phyloP scores from a whole-genome alignment of 2,797 vertebrate genomes.

The Gorsachius magnificus region DNA sequence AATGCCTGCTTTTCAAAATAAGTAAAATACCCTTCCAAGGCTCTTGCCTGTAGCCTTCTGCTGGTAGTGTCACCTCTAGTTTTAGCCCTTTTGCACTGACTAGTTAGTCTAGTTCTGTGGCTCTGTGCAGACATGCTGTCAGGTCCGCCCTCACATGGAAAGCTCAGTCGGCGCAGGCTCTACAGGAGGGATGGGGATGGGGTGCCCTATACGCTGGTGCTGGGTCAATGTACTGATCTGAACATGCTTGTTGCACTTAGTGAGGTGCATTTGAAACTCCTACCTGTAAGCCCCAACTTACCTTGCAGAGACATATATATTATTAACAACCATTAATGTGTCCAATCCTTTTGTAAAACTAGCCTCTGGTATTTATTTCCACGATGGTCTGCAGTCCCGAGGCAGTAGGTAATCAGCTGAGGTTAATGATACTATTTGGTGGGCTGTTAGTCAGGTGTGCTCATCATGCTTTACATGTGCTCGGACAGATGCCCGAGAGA shows the following conservation, averaged over 20 bases:
- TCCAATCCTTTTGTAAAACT: background rate
- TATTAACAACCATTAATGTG: background rate
- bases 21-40: background rate
- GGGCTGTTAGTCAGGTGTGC: background rate
- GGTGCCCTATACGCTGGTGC: background rate
- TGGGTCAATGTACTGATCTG: background rate
- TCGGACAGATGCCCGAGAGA: background rate
- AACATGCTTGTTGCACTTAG: background rate
- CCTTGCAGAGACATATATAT: background rate
- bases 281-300: background rate
- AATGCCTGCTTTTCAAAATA: background rate
- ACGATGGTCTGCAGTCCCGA: background rate
- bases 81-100: background rate
- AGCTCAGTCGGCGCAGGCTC: fast-evolving
- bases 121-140: background rate
- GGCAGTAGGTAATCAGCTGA: background rate
- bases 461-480: background rate
- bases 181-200: background rate
- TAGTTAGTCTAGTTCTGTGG: background rate
- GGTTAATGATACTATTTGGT: background rate
- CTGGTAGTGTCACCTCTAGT: background rate
- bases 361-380: background rate
- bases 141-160: background rate
- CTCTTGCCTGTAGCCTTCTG: background rate
- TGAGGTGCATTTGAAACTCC: background rate